Percentiles rank a stretch among this genome's conserved stretches.
Evolutionary conservation across 2,113 vertebrate species (phyloP).

Genomic region (Antennarius striatus): DNA sequence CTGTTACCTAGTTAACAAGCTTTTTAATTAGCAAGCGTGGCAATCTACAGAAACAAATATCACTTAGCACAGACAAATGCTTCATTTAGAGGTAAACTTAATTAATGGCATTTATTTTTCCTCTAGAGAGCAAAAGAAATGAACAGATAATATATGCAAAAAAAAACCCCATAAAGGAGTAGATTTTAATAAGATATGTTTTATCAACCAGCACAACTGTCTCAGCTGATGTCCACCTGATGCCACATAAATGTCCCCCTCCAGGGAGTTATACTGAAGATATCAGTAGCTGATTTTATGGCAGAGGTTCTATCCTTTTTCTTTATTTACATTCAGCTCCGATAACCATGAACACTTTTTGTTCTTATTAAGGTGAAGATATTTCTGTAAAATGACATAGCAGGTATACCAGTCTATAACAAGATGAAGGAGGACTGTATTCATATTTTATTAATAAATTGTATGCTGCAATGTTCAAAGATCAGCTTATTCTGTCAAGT

Average conservation of each 20-base stretch:
- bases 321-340: slow-evolving; percentile 15
- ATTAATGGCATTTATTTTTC: slow-evolving; percentile 59
- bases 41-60: slow-evolving; percentile 46
- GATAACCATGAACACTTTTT: slow-evolving; percentile 14
- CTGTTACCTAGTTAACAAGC: slow-evolving; percentile 50
- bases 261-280: slow-evolving; percentile 13
- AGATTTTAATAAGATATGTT: slow-evolving; percentile 69
- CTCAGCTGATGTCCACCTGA: slow-evolving; percentile 37
- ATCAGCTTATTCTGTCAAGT: slow-evolving; percentile 14
- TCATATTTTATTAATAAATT: slow-evolving; percentile 42
- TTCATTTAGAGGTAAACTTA: slow-evolving; percentile 43
- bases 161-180: slow-evolving; percentile 29
- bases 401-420: neutral
- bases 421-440: slow-evolving; percentile 12
- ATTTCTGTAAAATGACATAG: neutral
- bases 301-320: neutral
- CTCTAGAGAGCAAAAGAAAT: slow-evolving; percentile 37
- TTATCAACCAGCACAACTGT: slow-evolving; percentile 44
- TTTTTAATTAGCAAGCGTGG: slow-evolving; percentile 64
- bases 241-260: slow-evolving; percentile 31
- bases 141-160: slow-evolving; percentile 37
- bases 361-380: slow-evolving; percentile 2
- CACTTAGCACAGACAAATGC: slow-evolving; percentile 34
- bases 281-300: slow-evolving; percentile 4
- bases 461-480: slow-evolving; percentile 22